Conservation (phyloP, 2,888 invertebrate species). For the Corbicula japonica region DNA sequence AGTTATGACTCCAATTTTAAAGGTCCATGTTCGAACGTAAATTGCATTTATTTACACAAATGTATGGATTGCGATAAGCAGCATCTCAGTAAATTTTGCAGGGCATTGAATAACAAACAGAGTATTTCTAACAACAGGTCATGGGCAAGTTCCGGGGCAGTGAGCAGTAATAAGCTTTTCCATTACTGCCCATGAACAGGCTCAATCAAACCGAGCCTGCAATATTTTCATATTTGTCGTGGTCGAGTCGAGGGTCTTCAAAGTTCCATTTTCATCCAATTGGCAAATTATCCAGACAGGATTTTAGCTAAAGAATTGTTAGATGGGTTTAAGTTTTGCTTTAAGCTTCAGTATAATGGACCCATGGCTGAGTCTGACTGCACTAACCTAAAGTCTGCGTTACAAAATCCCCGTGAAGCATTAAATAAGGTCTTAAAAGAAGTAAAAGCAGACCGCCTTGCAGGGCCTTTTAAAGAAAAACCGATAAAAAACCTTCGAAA, state of each 20-base stretch:
- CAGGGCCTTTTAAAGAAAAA: constrained; percentile 4
- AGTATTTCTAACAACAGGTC: not conserved
- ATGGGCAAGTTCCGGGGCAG: not conserved
- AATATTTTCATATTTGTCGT: constrained; percentile 4
- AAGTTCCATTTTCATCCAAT: not conserved
- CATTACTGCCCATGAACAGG: not conserved
- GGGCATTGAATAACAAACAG: not conserved
- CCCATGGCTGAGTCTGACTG: not conserved
- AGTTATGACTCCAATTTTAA: constrained; percentile 13
- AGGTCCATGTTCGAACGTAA: not conserved
- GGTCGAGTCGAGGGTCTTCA: not conserved
- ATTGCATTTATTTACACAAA: not conserved
- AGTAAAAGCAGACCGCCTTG: constrained; percentile 20
- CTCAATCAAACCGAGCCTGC: not conserved
- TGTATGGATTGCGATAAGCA: not conserved
- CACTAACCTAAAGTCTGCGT: constrained; percentile 39
- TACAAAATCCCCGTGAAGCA: constrained; percentile 9
- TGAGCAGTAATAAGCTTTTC: no score
- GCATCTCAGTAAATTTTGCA: not conserved
- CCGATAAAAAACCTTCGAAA: constrained; percentile 5
- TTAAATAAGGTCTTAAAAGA: constrained; percentile 35
- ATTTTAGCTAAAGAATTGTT: not conserved
- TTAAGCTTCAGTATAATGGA: constrained; percentile 10
- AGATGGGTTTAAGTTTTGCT: constrained; percentile 18
- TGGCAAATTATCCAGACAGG: not conserved